phyloP scores from a whole-genome alignment of 2,888 invertebrate genomes.

The Ametastegia equiseti region DNA sequence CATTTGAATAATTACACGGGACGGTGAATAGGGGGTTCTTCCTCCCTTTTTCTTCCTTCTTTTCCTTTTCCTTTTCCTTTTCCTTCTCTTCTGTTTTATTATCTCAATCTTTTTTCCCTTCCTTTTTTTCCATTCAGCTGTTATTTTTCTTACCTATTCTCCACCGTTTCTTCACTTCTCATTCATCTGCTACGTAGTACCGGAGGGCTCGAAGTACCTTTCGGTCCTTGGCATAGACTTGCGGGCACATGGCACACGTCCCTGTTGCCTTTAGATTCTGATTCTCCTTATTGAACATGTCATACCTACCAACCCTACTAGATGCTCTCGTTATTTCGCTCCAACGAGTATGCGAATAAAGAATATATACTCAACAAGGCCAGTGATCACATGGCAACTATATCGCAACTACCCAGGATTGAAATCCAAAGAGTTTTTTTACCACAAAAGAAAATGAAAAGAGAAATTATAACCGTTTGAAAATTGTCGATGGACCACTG shows the following conservation, averaged over 20 bases:
- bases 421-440: neutral
- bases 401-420: too few relatives aligned
- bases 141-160: constrained; percentile 8
- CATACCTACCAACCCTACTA: neutral
- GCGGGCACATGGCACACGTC: neutral
- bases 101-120: too few relatives aligned
- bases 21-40: constrained; percentile 48
- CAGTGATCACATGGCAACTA: neutral
- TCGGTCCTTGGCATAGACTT: neutral
- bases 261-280: neutral
- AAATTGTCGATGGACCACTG: constrained; percentile 1
- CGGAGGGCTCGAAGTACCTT: neutral
- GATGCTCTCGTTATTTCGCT: constrained; percentile 14
- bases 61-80: constrained; percentile 1
- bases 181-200: constrained; percentile 23
- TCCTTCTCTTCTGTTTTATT: neutral
- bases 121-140: neutral
- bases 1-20: constrained; percentile 59
- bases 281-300: neutral
- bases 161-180: constrained; percentile 27
- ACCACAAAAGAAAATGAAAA: neutral
- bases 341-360: constrained; percentile 3
- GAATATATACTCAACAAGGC: neutral
- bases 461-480: neutral
- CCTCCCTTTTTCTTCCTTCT: constrained; percentile 45